Evolutionary conservation across 2,797 vertebrate genomes (phyloP).

Genomic region (Australoheros facetus): DNA sequence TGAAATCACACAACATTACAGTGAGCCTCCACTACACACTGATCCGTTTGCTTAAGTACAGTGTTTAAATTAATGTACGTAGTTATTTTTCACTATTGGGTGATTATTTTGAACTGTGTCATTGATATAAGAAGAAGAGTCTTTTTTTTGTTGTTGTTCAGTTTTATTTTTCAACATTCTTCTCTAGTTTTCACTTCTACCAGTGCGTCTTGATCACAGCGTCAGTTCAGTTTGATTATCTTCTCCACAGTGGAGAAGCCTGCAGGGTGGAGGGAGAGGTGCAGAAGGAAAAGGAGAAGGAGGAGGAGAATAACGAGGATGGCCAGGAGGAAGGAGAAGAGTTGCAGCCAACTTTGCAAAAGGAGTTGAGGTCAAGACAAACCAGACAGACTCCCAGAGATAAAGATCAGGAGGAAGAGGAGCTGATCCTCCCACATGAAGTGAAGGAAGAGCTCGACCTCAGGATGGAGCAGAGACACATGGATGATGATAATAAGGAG

Average conservation of each 20-base stretch:
- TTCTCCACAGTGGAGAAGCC: slow-evolving; percentile 24
- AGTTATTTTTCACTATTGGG: neutral
- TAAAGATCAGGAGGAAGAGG: slow-evolving; percentile 58
- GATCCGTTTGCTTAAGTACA: neutral
- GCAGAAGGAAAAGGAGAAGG: slow-evolving; percentile 31
- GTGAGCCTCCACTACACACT: neutral
- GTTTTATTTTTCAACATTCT: neutral
- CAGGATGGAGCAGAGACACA: slow-evolving; percentile 38
- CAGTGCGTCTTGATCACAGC: neutral
- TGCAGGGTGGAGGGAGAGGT: slow-evolving; percentile 64
- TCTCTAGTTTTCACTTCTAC: neutral
- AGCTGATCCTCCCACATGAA: slow-evolving; percentile 52
- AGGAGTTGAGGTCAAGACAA: slow-evolving; percentile 60
- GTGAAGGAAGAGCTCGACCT: slow-evolving; percentile 56
- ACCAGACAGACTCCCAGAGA: slow-evolving; percentile 43
- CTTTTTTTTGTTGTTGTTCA: neutral
- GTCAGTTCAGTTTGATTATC: neutral
- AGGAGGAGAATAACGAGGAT: slow-evolving; percentile 16
- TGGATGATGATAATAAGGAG: slow-evolving; percentile 28
- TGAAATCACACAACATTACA: neutral
- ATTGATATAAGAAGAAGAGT: neutral
- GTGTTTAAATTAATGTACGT: neutral
- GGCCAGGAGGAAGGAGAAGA: neutral
- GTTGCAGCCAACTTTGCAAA: slow-evolving; percentile 42
- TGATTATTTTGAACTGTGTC: neutral